phyloP scores from a whole-genome alignment of 2,113 vertebrate species.

The Pitta sordida region DNA sequence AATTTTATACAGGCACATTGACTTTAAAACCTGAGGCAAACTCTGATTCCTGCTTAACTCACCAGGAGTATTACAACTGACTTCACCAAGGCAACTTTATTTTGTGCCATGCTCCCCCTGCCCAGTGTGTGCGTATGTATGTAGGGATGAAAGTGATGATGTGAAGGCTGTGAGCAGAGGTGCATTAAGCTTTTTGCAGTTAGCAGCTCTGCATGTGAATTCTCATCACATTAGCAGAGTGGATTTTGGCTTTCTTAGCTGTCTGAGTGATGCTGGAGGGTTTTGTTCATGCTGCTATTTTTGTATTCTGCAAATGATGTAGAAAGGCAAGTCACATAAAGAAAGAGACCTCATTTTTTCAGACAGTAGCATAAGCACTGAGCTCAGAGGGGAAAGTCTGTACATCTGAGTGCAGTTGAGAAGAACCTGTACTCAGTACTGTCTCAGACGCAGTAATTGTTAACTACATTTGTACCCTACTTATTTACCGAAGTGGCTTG shows the following conservation, averaged over 20 bases:
- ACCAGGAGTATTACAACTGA: neutral
- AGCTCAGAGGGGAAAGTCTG: neutral
- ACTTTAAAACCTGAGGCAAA: neutral
- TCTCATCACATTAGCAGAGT: neutral
- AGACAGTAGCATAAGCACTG: fast-evolving
- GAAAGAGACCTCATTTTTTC: neutral
- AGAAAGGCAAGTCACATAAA: neutral
- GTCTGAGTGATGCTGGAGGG: neutral
- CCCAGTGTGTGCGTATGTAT: fast-evolving
- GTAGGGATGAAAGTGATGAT: fast-evolving
- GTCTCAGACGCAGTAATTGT: neutral
- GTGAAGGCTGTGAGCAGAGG: neutral
- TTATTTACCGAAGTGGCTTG: neutral
- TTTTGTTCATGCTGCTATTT: neutral
- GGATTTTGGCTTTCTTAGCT: neutral
- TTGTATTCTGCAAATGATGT: neutral
- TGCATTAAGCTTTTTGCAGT: neutral
- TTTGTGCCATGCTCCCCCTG: neutral
- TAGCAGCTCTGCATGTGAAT: neutral
- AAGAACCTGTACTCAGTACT: neutral
- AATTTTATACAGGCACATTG: neutral
- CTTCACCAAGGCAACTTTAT: neutral
- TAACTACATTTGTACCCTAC: neutral
- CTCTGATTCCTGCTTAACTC: neutral
- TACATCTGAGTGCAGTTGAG: neutral